Evolutionary conservation across 2,797 vertebrate species (phyloP).

Genomic region (Artibeus lituratus): DNA sequence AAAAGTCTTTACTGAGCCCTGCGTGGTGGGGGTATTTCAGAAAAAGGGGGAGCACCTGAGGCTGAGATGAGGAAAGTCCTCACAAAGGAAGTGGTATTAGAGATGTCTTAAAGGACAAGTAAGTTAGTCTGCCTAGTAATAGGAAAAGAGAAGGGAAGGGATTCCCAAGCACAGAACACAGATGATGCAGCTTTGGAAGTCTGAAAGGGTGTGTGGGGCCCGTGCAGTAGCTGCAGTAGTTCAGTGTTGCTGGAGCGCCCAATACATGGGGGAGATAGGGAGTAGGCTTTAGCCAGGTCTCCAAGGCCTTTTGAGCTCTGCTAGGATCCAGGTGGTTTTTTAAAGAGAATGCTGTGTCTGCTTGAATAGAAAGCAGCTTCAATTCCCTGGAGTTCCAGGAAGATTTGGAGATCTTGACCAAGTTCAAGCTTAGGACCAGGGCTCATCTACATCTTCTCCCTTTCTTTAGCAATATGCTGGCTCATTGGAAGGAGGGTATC

Average conservation of each 20-base stretch:
- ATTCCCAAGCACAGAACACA: neutral
- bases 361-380: neutral
- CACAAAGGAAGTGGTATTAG: neutral
- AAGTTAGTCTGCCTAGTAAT: neutral
- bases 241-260: neutral
- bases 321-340: neutral
- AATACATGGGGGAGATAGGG: fast-evolving
- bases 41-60: neutral
- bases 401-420: neutral
- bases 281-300: neutral
- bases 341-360: neutral
- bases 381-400: neutral
- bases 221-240: neutral
- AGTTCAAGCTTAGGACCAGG: neutral
- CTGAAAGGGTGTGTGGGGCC: neutral
- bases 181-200: neutral
- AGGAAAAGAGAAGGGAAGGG: neutral
- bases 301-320: neutral
- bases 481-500: neutral
- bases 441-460: neutral
- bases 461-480: neutral
- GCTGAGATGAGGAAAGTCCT: neutral
- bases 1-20: neutral
- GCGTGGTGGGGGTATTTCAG: neutral
- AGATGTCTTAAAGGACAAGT: neutral